phyloP scores from a whole-genome alignment of 2,888 invertebrate species.

The Junonia oenone region DNA sequence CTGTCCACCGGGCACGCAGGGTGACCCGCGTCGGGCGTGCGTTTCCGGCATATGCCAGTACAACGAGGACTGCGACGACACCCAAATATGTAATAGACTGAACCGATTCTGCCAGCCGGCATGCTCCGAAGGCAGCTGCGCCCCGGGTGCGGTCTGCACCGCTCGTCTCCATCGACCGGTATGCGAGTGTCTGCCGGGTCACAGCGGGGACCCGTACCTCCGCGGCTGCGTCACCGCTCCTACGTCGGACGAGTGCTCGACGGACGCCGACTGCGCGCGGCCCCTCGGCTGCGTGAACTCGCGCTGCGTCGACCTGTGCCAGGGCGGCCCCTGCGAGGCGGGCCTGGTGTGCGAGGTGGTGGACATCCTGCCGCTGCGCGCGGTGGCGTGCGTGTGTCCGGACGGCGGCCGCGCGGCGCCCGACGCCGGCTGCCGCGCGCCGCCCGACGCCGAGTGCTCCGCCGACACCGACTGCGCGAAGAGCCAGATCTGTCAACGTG shows the following conservation, averaged over 20 bases:
- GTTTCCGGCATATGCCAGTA: constrained; percentile 91
- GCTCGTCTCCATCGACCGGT: constrained; percentile 87
- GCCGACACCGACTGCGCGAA: constrained; percentile 87
- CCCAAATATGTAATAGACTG: constrained; percentile 90
- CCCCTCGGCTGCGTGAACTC: constrained; percentile 88
- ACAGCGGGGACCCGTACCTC: constrained; percentile 88
- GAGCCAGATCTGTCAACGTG: constrained; percentile 86
- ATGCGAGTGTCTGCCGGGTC: constrained; percentile 87
- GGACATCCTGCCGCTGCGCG: constrained; percentile 88
- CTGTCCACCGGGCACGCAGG: constrained; percentile 92
- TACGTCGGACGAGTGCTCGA: constrained; percentile 81
- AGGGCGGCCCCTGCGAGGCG: constrained; percentile 85
- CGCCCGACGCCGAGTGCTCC: constrained; percentile 82
- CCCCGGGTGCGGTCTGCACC: constrained; percentile 86
- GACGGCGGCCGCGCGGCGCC: constrained; percentile 87
- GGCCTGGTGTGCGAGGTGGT: constrained; percentile 89
- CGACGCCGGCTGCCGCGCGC: constrained; percentile 84
- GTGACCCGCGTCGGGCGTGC: constrained; percentile 89
- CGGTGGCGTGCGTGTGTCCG: constrained; percentile 92
- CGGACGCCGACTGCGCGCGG: constrained; percentile 88
- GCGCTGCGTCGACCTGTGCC: constrained; percentile 88
- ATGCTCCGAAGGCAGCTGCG: constrained; percentile 90
- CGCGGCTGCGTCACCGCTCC: constrained; percentile 63
- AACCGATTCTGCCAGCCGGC: constrained; percentile 91
- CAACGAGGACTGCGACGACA: constrained; percentile 92